A percentile compares a stretch with the other conserved stretches of the same genome.
These are phyloP conservation scores for pig (Sus scrofa) DNA, from an alignment of 2,113 vertebrate genomes.

Conservation along the genomic window DNA sequence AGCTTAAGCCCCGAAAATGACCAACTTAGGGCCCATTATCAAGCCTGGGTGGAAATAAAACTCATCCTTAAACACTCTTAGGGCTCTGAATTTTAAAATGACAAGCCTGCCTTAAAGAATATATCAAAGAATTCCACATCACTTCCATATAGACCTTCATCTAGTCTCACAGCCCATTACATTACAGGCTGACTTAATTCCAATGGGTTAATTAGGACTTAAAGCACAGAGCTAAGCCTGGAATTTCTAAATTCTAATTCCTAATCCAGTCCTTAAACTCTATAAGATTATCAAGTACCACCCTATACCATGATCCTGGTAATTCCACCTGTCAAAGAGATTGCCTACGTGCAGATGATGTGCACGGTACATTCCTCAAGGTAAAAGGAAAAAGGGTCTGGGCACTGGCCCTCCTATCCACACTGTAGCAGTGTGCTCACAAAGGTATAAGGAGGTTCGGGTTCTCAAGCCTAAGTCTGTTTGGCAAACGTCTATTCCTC, in stretches of 20 bases:
- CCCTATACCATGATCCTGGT: background rate
- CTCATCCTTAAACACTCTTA: background rate
- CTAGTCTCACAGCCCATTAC: background rate
- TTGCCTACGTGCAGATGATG: background rate
- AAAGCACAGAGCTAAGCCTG: background rate
- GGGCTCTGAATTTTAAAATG: background rate
- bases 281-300: background rate
- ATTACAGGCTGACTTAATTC: background rate
- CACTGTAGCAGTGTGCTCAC: background rate
- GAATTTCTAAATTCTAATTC: background rate
- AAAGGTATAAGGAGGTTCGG: background rate
- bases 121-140: background rate
- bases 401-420: background rate
- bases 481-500: conserved; percentile 1
- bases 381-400: background rate
- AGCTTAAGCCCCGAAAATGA: background rate
- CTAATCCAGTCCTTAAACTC: background rate
- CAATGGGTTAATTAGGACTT: background rate
- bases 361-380: fast-evolving
- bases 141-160: background rate
- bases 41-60: background rate
- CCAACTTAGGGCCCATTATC: background rate
- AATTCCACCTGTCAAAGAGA: background rate
- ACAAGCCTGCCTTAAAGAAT: background rate
- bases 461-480: background rate